Evolutionary conservation across 2,888 invertebrate species (phyloP).

Genomic region (Drosophila paramelanica): DNA sequence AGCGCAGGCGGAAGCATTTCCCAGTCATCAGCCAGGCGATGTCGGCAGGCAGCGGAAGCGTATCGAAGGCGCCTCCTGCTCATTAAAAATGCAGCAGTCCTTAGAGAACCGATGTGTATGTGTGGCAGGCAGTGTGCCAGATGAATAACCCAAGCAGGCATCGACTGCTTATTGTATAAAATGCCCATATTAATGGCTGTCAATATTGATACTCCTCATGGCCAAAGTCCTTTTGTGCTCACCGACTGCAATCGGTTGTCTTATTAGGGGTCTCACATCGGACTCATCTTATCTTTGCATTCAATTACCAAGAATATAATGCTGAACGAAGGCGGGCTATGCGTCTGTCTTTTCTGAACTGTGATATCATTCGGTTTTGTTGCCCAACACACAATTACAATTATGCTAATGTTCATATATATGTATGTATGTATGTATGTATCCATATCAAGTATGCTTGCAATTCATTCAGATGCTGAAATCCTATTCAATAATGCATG

Average conservation of each 20-base stretch:
- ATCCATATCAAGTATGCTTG: not conserved
- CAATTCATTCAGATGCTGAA: conserved; percentile 23
- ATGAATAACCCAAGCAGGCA: conserved; percentile 17
- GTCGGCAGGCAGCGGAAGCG: conserved; percentile 59
- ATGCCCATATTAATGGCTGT: conserved; percentile 64
- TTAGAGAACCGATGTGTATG: conserved; percentile 23
- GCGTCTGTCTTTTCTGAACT: not conserved
- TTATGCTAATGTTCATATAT: conserved; percentile 38
- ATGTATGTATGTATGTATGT: conserved; percentile 1
- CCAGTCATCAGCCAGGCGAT: conserved; percentile 57
- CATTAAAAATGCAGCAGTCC: conserved; percentile 76
- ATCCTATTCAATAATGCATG: conserved; percentile 31
- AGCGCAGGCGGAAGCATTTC: conserved; percentile 68
- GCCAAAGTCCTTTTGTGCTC: conserved; percentile 36
- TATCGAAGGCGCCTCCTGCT: conserved; percentile 71
- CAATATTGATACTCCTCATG: conserved; percentile 65
- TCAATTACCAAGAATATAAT: conserved; percentile 22
- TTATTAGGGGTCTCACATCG: not conserved
- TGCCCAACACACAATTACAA: conserved; percentile 33
- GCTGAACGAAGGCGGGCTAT: not conserved
- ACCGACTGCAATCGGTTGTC: conserved; percentile 12
- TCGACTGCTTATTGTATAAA: conserved; percentile 66
- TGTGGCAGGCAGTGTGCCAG: not conserved
- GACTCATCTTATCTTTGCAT: conserved; percentile 10
- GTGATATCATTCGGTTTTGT: conserved; percentile 2